Evolutionary conservation across 2,888 invertebrate species (phyloP).

Genomic region (Drosophila aldrichi): DNA sequence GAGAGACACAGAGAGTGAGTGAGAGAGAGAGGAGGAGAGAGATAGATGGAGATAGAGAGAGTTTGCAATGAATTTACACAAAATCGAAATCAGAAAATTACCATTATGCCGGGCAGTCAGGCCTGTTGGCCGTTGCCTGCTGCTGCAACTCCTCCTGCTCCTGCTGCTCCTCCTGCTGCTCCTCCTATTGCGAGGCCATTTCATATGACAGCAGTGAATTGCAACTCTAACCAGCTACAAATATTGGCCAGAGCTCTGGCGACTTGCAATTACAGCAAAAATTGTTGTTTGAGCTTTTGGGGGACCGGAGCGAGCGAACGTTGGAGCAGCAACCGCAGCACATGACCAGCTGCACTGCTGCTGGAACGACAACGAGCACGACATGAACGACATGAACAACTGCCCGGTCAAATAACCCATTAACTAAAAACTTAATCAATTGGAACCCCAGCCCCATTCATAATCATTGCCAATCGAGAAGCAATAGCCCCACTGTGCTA

Average conservation of each 20-base stretch:
- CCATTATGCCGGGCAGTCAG: slow-evolving; percentile 67
- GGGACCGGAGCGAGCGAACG: neutral
- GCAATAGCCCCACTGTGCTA: slow-evolving; percentile 35
- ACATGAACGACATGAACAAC: slow-evolving; percentile 1
- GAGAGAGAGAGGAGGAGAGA: neutral
- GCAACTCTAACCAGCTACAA: slow-evolving; percentile 76
- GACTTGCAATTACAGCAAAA: slow-evolving; percentile 78
- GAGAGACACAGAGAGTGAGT: neutral
- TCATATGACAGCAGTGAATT: slow-evolving; percentile 68
- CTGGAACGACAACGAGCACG: neutral
- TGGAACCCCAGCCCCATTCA: slow-evolving; percentile 74
- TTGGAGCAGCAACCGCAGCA: slow-evolving; percentile 57
- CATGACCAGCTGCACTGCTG: slow-evolving; percentile 27
- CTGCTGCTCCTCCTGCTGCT: neutral
- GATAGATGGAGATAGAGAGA: slow-evolving; percentile 12
- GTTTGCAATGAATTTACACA: slow-evolving; percentile 77
- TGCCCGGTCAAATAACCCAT: slow-evolving; percentile 79
- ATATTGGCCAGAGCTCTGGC: slow-evolving; percentile 64
- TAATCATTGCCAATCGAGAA: slow-evolving; percentile 42
- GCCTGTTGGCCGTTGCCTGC: slow-evolving; percentile 28
- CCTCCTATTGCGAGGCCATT: slow-evolving; percentile 26
- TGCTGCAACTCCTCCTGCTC: neutral
- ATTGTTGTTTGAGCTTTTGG: slow-evolving; percentile 65
- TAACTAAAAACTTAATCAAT: slow-evolving; percentile 84
- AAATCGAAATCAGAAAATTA: slow-evolving; percentile 79